Conservation (phyloP, 2,797 vertebrate species). For the Leuciscus waleckii region DNA sequence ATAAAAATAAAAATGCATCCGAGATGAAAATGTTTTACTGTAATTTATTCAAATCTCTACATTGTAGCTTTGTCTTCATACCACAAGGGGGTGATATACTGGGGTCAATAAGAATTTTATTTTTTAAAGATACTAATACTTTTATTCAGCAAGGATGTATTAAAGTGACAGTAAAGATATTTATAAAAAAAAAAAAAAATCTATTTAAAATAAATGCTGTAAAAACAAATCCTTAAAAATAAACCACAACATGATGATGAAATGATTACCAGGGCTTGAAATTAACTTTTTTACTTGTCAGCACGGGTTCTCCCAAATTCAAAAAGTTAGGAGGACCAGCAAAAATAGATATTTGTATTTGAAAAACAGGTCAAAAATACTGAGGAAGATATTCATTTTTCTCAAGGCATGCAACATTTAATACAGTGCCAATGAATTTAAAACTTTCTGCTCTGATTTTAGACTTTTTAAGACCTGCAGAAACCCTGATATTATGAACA, state of each 20-base stretch:
- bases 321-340: neutral
- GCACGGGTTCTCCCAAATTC: neutral
- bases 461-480: too few relatives aligned
- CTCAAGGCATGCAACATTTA: too few relatives aligned
- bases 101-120: neutral
- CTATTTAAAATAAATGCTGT: neutral
- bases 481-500: too few relatives aligned
- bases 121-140: neutral
- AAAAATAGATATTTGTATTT: too few relatives aligned
- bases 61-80: neutral
- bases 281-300: too few relatives aligned
- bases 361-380: too few relatives aligned
- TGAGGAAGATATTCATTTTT: too few relatives aligned
- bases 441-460: too few relatives aligned
- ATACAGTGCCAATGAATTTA: too few relatives aligned
- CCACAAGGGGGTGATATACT: constrained; percentile 47
- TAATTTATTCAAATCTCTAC: neutral
- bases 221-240: neutral
- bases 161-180: neutral
- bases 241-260: neutral
- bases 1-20: too few relatives aligned
- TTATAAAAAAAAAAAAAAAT: neutral
- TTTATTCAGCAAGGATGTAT: neutral
- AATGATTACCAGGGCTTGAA: neutral
- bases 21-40: neutral